Evolutionary conservation across 2,113 vertebrate genomes (phyloP).

Genomic region (Tupaia tana): DNA sequence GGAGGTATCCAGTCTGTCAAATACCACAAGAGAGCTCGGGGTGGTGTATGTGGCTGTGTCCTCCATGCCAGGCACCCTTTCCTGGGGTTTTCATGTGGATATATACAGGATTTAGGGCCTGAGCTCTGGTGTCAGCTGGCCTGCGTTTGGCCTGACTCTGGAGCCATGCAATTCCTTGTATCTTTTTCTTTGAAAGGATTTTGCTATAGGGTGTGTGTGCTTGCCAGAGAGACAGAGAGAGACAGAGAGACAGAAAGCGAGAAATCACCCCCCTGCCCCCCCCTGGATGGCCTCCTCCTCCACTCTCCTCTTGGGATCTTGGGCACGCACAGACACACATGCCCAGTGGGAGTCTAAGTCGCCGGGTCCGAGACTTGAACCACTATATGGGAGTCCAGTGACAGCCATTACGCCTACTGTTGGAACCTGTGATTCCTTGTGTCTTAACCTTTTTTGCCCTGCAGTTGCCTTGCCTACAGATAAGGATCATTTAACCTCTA

Average conservation of each 20-base stretch:
- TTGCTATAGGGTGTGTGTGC: too few species aligned
- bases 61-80: not conserved
- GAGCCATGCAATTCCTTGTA: not conserved
- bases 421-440: not conserved
- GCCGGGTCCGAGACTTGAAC: too few species aligned
- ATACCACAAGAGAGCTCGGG: not conserved
- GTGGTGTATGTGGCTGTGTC: rapidly evolving
- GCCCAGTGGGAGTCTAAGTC: too few species aligned
- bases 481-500: not conserved
- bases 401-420: too few species aligned
- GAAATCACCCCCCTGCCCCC: too few species aligned
- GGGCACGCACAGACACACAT: too few species aligned
- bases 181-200: not conserved
- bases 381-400: too few species aligned
- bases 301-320: too few species aligned
- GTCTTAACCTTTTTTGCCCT: not conserved
- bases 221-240: too few species aligned
- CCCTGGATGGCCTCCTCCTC: too few species aligned
- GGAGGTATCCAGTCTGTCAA: rapidly evolving
- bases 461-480: not conserved
- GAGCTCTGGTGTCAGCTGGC: not conserved
- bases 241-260: too few species aligned
- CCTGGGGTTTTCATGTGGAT: not conserved
- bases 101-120: not conserved
- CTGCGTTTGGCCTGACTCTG: not conserved